Evolutionary conservation across 2,113 vertebrate species (phyloP).

Genomic region (Podiceps cristatus): DNA sequence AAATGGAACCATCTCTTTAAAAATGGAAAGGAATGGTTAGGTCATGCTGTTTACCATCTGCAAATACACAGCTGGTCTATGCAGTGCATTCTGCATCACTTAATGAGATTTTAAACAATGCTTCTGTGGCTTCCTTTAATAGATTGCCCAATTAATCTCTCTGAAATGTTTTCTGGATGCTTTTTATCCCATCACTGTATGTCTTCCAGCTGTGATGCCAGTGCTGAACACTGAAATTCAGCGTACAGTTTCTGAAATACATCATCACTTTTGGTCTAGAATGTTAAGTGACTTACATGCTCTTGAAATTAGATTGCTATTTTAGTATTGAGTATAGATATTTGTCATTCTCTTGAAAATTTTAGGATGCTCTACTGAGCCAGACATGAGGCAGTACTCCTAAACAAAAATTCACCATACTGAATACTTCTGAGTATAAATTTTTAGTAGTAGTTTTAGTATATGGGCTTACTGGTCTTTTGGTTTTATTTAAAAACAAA

Average conservation of each 20-base stretch:
- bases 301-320: background rate
- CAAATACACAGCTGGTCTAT: background rate
- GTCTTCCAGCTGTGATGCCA: background rate
- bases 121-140: background rate
- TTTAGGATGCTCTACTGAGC: background rate
- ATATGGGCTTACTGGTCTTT: background rate
- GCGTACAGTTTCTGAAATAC: background rate
- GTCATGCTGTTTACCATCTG: background rate
- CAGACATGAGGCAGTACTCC: background rate
- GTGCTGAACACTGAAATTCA: background rate
- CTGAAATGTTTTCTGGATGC: background rate
- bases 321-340: background rate
- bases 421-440: background rate
- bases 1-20: background rate
- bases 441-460: background rate
- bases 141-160: background rate
- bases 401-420: background rate
- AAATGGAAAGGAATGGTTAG: background rate
- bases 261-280: background rate
- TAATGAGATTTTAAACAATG: background rate
- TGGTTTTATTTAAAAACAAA: background rate
- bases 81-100: background rate
- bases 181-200: background rate
- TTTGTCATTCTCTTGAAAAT: background rate
- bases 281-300: background rate